Conservation (phyloP, 2,797 vertebrate genomes). For the Enteromius radiatus region DNA sequence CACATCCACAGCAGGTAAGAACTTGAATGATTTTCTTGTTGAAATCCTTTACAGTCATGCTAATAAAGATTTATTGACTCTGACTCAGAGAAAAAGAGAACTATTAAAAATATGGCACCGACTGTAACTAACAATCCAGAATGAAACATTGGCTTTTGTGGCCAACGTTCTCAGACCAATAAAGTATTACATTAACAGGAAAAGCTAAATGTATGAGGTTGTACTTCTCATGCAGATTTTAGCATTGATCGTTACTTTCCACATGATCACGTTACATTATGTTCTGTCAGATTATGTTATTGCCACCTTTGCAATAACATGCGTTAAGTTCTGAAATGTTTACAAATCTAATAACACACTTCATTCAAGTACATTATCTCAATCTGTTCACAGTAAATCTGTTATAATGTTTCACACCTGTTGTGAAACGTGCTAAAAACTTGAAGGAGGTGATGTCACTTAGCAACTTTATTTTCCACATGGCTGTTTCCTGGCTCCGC, state of each 20-base stretch:
- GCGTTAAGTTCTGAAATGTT: not conserved
- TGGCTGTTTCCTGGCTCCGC: not conserved
- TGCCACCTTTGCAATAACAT: not conserved
- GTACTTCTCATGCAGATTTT: not conserved
- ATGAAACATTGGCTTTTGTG: slow-evolving; percentile 16
- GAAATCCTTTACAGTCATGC: not conserved
- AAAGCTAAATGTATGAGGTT: not conserved
- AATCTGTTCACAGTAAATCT: slow-evolving; percentile 32
- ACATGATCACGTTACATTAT: not conserved
- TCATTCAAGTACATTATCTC: not conserved
- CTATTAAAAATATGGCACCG: slow-evolving; percentile 33
- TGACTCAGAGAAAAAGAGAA: slow-evolving; percentile 20
- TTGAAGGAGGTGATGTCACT: slow-evolving; percentile 21
- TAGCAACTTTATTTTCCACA: slow-evolving; percentile 17
- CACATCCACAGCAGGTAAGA: not conserved
- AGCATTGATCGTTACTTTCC: not conserved
- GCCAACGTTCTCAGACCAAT: slow-evolving; percentile 28
- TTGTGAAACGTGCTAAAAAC: not conserved
- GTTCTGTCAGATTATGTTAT: not conserved
- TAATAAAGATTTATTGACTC: slow-evolving; percentile 36
- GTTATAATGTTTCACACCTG: slow-evolving; percentile 30
- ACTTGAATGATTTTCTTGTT: not conserved
- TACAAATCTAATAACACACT: slow-evolving; percentile 7
- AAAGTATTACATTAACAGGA: slow-evolving; percentile 37
- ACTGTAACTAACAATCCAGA: slow-evolving; percentile 26